These are phyloP conservation scores for Myiagra hebetior DNA, from an alignment of 2,113 vertebrate species.

Conservation along the genomic window DNA sequence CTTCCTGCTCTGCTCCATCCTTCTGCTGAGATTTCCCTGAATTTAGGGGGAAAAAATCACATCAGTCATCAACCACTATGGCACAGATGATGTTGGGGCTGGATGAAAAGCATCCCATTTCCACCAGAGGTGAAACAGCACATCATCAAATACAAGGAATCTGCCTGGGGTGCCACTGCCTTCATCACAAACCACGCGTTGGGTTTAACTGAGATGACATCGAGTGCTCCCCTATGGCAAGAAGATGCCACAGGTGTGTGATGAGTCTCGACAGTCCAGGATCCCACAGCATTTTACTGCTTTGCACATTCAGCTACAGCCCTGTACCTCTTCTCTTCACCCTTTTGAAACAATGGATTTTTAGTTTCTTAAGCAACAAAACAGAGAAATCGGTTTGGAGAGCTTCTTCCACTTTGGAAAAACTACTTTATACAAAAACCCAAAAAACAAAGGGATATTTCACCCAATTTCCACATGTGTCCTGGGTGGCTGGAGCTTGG, in stretches of 20 bases:
- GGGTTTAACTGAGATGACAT: neutral
- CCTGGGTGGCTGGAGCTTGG: fast-evolving
- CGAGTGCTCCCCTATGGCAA: fast-evolving
- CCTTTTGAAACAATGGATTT: neutral
- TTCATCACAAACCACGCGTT: fast-evolving
- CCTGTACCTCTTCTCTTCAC: neutral
- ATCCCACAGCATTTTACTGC: neutral
- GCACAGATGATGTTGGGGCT: neutral
- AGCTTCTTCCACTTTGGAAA: neutral
- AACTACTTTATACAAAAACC: neutral
- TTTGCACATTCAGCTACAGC: neutral
- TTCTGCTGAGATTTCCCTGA: neutral
- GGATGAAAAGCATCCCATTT: neutral
- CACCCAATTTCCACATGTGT: neutral
- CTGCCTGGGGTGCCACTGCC: fast-evolving
- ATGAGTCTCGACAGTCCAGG: neutral
- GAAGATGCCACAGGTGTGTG: neutral
- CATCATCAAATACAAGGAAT: neutral
- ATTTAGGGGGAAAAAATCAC: neutral
- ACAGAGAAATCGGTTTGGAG: neutral
- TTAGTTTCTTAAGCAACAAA: neutral
- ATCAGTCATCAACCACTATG: neutral
- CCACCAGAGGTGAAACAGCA: neutral
- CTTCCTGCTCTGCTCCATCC: neutral
- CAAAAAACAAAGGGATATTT: neutral